Evolutionary conservation across 2,888 invertebrate species (phyloP).

Genomic region (Acanthococcus lagerstroemiae): DNA sequence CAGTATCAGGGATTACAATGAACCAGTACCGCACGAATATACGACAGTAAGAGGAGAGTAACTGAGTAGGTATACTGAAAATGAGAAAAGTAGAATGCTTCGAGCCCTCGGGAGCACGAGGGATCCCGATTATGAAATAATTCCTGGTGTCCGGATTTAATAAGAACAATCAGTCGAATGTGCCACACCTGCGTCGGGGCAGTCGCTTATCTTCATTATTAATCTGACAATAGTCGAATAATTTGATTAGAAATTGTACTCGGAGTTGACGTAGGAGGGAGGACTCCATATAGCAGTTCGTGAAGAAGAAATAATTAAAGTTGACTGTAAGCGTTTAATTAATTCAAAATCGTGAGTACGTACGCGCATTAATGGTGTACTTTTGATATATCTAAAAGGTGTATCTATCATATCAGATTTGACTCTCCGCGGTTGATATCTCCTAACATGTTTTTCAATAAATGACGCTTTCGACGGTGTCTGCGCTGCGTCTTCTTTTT

Average conservation of each 20-base stretch:
- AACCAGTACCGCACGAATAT: too few relatives aligned
- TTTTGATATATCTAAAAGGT: too few relatives aligned
- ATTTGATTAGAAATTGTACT: conserved; percentile 27
- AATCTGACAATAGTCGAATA: conserved; percentile 29
- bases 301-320: conserved; percentile 20
- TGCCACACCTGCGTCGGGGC: conserved; percentile 17
- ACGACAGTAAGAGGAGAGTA: too few relatives aligned
- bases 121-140: conserved; percentile 20
- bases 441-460: too few relatives aligned
- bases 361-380: conserved; percentile 22
- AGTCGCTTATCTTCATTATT: conserved; percentile 25
- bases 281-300: conserved; percentile 15
- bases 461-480: too few relatives aligned
- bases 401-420: too few relatives aligned
- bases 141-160: conserved; percentile 22
- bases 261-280: conserved; percentile 5
- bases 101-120: too few relatives aligned
- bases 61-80: too few relatives aligned
- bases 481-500: too few relatives aligned
- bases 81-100: too few relatives aligned
- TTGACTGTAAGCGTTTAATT: conserved; percentile 25
- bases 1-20: too few relatives aligned
- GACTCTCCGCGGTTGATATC: too few relatives aligned
- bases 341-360: conserved; percentile 26
- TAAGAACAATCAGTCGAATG: conserved; percentile 28